These are phyloP conservation scores for Xiphophorus couchianus DNA, from an alignment of 2,113 vertebrate species.

Conservation along the genomic window DNA sequence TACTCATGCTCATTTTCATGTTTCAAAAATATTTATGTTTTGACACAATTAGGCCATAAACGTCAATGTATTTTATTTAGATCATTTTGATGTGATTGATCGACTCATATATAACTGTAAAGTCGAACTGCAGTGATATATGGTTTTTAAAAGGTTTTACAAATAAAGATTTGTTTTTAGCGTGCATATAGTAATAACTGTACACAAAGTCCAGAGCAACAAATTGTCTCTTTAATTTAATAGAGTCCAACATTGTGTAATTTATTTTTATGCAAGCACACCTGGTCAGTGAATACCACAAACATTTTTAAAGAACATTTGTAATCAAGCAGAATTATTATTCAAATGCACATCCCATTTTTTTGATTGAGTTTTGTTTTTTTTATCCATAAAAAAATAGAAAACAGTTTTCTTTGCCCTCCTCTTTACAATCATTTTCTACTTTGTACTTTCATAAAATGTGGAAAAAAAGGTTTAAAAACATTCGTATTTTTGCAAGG, in stretches of 20 bases:
- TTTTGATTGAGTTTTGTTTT: neutral
- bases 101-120: neutral
- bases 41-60: neutral
- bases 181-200: neutral
- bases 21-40: neutral
- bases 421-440: neutral
- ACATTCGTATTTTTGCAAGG: neutral
- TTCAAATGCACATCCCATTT: neutral
- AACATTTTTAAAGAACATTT: neutral
- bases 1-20: neutral
- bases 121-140: neutral
- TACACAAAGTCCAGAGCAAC: neutral
- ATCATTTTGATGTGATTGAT: neutral
- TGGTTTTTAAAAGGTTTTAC: neutral
- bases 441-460: neutral
- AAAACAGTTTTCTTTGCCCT: neutral
- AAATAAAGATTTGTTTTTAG: neutral
- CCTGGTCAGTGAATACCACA: neutral
- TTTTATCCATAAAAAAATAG: neutral
- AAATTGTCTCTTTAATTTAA: neutral
- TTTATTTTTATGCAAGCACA: neutral
- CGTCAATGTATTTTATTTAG: neutral
- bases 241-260: neutral
- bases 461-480: neutral
- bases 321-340: neutral